A percentile compares a stretch with the other conserved stretches of the same genome.
Conservation (phyloP, 2,888 invertebrate species). For the Mythimna pallens region DNA sequence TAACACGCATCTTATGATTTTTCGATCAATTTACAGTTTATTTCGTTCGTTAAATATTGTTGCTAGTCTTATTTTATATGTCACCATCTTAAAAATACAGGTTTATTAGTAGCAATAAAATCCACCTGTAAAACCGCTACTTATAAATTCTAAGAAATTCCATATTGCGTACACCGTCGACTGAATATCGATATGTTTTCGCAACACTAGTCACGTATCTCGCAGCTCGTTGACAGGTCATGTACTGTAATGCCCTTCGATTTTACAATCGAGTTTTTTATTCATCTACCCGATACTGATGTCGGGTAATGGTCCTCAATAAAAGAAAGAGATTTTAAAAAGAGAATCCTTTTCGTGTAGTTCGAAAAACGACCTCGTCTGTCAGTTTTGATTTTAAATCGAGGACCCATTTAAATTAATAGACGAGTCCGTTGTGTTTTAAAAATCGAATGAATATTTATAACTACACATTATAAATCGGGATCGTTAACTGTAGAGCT, state of each 20-base stretch:
- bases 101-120: constrained; percentile 68
- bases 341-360: constrained; percentile 27
- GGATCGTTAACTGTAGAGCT: constrained; percentile 37
- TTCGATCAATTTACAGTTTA: background rate
- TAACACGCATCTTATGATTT: background rate
- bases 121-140: constrained; percentile 67
- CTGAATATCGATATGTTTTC: constrained; percentile 72
- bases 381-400: constrained; percentile 51
- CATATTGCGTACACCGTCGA: constrained; percentile 66
- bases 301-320: constrained; percentile 16
- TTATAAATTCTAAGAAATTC: constrained; percentile 70
- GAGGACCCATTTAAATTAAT: constrained; percentile 56
- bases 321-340: constrained; percentile 35
- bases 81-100: constrained; percentile 49
- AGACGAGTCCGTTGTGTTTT: constrained; percentile 59
- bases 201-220: constrained; percentile 73
- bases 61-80: constrained; percentile 16
- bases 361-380: constrained; percentile 30
- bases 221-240: constrained; percentile 66
- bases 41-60: constrained; percentile 1
- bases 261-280: constrained; percentile 54
- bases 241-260: constrained; percentile 58
- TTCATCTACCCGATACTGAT: constrained; percentile 42
- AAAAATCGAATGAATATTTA: constrained; percentile 61
- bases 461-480: constrained; percentile 39